Evolutionary conservation across 2,113 vertebrate species (phyloP).

Genomic region (Hypanus sabinus): DNA sequence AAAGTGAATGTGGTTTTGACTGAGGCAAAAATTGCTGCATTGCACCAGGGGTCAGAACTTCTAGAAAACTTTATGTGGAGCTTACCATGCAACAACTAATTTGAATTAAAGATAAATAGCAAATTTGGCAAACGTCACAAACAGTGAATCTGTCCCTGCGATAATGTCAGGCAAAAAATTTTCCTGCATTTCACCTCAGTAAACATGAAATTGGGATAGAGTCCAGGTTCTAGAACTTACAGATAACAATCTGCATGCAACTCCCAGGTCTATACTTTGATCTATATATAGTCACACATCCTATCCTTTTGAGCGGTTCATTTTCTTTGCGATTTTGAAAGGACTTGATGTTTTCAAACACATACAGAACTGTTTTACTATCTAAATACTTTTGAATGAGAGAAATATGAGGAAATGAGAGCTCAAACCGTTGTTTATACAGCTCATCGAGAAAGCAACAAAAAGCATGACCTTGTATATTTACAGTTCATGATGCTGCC

Average conservation of each 20-base stretch:
- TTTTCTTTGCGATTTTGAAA: constrained; percentile 9
- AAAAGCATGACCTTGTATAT: constrained; percentile 29
- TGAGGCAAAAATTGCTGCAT: background rate
- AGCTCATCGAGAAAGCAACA: constrained; percentile 15
- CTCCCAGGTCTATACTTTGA: background rate
- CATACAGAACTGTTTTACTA: background rate
- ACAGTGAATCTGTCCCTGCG: background rate
- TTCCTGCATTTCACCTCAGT: background rate
- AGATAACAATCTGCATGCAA: background rate
- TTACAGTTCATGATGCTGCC: constrained; percentile 24
- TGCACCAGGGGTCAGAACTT: background rate
- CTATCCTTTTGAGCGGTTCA: background rate
- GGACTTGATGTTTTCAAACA: background rate
- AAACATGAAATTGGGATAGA: background rate
- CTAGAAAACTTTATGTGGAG: background rate
- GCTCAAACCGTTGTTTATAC: background rate
- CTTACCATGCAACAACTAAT: background rate
- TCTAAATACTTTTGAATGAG: background rate
- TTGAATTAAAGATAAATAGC: too few species aligned
- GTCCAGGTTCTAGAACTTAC: background rate
- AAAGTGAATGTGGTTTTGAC: background rate
- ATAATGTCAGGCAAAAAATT: background rate
- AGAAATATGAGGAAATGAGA: background rate
- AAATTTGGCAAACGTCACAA: background rate
- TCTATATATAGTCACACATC: background rate